Base-by-base conservation (phyloP, 2,113 vertebrate genomes). In the Galeopterus variegatus region DNA sequence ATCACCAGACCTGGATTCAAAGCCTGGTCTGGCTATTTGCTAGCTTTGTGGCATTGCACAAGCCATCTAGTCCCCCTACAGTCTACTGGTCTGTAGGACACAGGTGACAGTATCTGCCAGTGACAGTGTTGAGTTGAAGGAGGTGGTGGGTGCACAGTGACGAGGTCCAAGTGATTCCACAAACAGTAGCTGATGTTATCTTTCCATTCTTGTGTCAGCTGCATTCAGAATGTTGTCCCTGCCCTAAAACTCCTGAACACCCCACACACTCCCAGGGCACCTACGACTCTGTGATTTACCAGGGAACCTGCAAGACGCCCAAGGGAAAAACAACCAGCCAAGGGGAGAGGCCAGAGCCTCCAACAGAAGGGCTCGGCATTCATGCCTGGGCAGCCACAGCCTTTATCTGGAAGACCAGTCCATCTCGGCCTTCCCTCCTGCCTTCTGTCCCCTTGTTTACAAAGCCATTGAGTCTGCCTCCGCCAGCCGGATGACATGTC, bases 401-500 rank as follows among this genome's bases (percentile, higher is more conserved):
- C 24, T 64, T 56, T 23, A 6, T 1, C 3, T 7, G 15, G 76
- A 88, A 85, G 54, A 12, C 31, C 48, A 15, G 18, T 5, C 36
- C 21, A 0, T 15, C 69, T 31, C 0, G 0, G 48, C 14, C 60
- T 6, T 28, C 84, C 48, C 11, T 4, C 6, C 81, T 17, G 4
- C 33, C 65, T 15, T 54, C 76, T 9, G 26, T 45, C 79, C 33
- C 11, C 31, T 24, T 2, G 1, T 28, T 12, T 73, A 15, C 0
- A 0, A 31, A 45, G 77, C 36, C 92, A 41, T 45, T 6, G 17
- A 41, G n/a, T 21, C 48, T 0, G 18, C n/a, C 15, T 67, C 67
- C 3, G 0, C n/a, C 21, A 1, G 26, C 48, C 2, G 11, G 64
- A 3, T 19, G 70, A 48, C 0, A 31, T 6, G 0, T 8, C 17